A percentile compares a stretch with the other conserved stretches of the same genome.
Conservation (phyloP, 2,888 invertebrate genomes). For the Tryphoninae sp. region DNA sequence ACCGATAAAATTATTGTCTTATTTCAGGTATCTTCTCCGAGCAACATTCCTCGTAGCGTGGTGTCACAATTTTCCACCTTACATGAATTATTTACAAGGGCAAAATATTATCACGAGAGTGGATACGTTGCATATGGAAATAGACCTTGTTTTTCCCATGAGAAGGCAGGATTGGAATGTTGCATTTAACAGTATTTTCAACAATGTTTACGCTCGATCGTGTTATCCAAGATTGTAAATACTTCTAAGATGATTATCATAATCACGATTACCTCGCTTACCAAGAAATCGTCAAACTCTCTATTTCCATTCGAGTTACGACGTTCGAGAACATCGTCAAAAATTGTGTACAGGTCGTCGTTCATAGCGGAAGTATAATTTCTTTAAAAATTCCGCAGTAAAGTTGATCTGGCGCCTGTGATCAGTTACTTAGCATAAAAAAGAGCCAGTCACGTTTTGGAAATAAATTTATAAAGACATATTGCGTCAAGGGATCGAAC, state of each 20-base stretch:
- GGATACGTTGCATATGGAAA: neutral
- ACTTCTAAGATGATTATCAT: conserved; percentile 50
- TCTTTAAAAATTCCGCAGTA: neutral
- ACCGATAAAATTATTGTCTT: neutral
- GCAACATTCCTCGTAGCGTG: neutral
- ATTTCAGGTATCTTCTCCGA: neutral
- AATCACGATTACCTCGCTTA: conserved; percentile 25
- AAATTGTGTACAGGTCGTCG: neutral
- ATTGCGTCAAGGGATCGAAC: conserved; percentile 19
- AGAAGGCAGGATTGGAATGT: conserved; percentile 34
- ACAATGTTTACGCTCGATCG: conserved; percentile 8
- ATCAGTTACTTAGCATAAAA: neutral
- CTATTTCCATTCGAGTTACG: conserved; percentile 10
- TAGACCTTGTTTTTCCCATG: conserved; percentile 41
- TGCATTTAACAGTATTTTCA: conserved; percentile 25
- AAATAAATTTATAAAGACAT: conserved; percentile 20
- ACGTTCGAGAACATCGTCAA: neutral
- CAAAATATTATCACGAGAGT: conserved; percentile 25
- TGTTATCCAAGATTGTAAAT: conserved; percentile 17
- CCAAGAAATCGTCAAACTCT: conserved; percentile 24
- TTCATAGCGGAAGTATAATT: neutral
- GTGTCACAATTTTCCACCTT: neutral
- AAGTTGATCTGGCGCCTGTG: neutral
- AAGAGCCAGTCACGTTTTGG: conserved; percentile 2
- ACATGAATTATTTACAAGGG: neutral